Base-by-base conservation (phyloP, 2,888 invertebrate species). In the Erebia palarica region DNA sequence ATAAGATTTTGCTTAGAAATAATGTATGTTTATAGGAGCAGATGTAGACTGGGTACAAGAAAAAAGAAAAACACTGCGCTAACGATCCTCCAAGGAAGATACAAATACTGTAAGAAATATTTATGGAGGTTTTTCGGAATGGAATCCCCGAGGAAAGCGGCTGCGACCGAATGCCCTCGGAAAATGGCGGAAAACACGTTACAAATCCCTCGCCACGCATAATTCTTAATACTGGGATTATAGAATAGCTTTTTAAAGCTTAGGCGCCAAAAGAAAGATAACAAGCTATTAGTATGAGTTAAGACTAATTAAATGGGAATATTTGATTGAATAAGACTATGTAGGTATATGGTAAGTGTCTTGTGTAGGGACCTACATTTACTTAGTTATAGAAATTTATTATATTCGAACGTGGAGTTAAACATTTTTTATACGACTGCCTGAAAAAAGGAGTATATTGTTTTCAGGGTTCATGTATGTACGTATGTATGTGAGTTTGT, bases 81-180 rank as follows among this genome's bases (percentile, higher is more conserved):
- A 91, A 92, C 91, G 91, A 91, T 91, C 87, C 92, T 90, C 92
- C 86, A 83, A 90, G 92, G 91, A 90, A 89, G 90, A 90, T 90
- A 92, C 92, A 92, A 92, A 92, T 88, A 91, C 90, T 89, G 86
- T 90, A 90, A 92, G 91, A 92, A 91, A 92, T 92, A 92, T 92
- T 92, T 92, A 92, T 92, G 92, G 92, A 88, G 91, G 92, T 91
- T 92, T 92, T 92, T 92, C 89, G 87, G 84, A 87, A 86, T 86
- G 83, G 86, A 91, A 90, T 90, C 91, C 91, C 87, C 75, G 80
- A 84, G 89, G 91, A 86, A 80, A 81, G 82, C 85, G 84, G 82
- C 83, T 82, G 82, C 81, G 87, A 84, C 86, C 84, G 84, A 80
- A 79, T 85, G 84, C 84, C 84, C 86, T 81, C 84, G 80, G 86